A percentile compares a stretch with the other conserved stretches of the same genome.
These are phyloP conservation scores for Trichacis sp. DNA, from an alignment of 2,888 invertebrate genomes.

Conservation along the genomic window DNA sequence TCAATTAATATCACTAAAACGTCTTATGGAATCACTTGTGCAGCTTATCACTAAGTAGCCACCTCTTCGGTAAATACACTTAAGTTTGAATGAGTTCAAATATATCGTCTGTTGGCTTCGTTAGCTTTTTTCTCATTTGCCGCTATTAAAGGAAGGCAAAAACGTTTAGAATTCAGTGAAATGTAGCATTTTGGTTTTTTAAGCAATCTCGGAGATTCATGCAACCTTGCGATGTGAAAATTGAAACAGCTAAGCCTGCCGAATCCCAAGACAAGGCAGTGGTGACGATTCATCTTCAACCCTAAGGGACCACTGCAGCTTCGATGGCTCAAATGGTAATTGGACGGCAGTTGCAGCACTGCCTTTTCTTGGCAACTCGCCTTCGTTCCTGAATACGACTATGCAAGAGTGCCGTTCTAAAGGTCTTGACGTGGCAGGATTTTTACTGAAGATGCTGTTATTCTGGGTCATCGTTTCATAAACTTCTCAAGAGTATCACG, in stretches of 20 bases:
- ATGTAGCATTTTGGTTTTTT: constrained; percentile 6
- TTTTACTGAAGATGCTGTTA: constrained; percentile 24
- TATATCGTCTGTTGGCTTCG: constrained; percentile 22
- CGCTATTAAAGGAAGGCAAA: constrained; percentile 13
- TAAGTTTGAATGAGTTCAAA: neutral
- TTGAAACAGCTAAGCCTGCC: constrained; percentile 40
- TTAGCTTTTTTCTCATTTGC: constrained; percentile 6
- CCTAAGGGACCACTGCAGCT: constrained; percentile 19
- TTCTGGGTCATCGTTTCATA: constrained; percentile 30
- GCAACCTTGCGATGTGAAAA: constrained; percentile 35
- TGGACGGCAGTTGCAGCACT: constrained; percentile 34
- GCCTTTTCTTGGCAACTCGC: constrained; percentile 3
- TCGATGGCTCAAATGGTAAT: constrained; percentile 30
- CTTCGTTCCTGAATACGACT: constrained; percentile 19
- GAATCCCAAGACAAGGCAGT: constrained; percentile 20
- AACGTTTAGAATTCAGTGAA: constrained; percentile 5
- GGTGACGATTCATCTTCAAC: constrained; percentile 10
- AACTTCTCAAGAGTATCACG: constrained; percentile 37
- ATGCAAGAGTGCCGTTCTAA: constrained; percentile 16
- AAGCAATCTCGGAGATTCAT: constrained; percentile 23
- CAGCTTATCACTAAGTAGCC: too few relatives aligned
- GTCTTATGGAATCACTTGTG: too few relatives aligned
- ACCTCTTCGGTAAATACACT: too few relatives aligned
- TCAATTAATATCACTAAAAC: too few relatives aligned
- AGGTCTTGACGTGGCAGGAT: constrained; percentile 26